Evolutionary conservation across 2,797 vertebrate species (phyloP).

Genomic region (Myotis findleyi): DNA sequence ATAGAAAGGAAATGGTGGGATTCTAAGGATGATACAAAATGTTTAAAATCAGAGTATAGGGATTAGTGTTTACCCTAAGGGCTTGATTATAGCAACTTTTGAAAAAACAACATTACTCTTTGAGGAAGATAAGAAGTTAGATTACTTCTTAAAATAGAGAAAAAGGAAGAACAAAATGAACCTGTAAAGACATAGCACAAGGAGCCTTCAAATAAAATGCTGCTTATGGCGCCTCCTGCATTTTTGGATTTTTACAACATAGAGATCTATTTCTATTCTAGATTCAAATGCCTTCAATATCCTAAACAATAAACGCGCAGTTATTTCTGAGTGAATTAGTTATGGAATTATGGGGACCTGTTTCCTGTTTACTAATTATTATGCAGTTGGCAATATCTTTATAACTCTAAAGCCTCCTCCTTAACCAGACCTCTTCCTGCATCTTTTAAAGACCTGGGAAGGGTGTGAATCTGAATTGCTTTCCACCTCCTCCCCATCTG

Average conservation of each 20-base stretch:
- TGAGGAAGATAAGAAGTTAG: conserved; percentile 31
- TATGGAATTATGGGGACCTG: neutral
- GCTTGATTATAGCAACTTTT: conserved; percentile 22
- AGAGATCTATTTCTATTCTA: conserved; percentile 13
- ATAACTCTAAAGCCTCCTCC: conserved; percentile 42
- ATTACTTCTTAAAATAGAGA: conserved; percentile 47
- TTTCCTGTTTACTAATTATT: conserved; percentile 53
- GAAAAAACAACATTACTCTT: conserved; percentile 10
- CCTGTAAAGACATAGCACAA: neutral
- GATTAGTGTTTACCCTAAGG: neutral
- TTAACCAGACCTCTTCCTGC: neutral
- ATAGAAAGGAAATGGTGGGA: conserved; percentile 31
- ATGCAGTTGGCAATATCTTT: conserved; percentile 43
- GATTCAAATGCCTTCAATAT: neutral
- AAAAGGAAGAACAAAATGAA: conserved; percentile 7
- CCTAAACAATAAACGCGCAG: neutral
- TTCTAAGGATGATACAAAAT: conserved; percentile 32
- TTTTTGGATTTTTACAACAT: conserved; percentile 25
- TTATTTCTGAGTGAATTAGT: conserved; percentile 49
- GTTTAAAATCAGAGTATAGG: conserved; percentile 1
- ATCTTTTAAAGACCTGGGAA: conserved; percentile 40
- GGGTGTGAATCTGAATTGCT: conserved; percentile 52
- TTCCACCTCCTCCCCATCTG: conserved; percentile 65
- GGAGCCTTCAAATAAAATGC: neutral
- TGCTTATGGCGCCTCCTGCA: neutral